A percentile compares a stretch with the other conserved stretches of the same genome.
phyloP scores from a whole-genome alignment of 2,888 invertebrate species.

The Macrosiphum euphorbiae region DNA sequence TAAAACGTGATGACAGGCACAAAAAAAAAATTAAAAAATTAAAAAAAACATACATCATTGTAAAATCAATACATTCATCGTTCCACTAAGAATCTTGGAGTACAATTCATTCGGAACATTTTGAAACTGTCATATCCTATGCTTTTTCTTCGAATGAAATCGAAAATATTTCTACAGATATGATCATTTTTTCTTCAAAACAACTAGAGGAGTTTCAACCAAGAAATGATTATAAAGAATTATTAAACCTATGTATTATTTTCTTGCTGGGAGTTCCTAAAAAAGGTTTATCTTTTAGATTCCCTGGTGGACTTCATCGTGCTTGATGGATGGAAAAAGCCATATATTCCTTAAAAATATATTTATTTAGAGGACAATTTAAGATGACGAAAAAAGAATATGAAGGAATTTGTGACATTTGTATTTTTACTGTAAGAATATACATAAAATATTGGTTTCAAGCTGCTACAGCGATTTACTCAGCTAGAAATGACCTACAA shows the following conservation, averaged over 20 bases:
- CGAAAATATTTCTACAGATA: no score
- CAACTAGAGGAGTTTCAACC: conserved; percentile 26
- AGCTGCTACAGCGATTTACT: background rate
- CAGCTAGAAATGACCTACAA: conserved; percentile 64
- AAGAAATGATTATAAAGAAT: conserved; percentile 58
- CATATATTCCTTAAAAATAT: conserved; percentile 47
- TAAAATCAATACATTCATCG: no score
- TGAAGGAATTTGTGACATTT: conserved; percentile 64
- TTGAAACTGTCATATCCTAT: no score
- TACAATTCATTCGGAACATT: no score
- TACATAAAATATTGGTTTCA: background rate
- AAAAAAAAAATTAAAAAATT: no score
- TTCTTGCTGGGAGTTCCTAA: background rate
- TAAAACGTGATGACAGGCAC: no score
- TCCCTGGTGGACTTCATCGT: conserved; percentile 68
- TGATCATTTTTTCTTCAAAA: background rate
- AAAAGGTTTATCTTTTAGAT: conserved; percentile 70
- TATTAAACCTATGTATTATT: conserved; percentile 28
- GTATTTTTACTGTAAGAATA: conserved; percentile 65
- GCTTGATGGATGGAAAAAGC: conserved; percentile 67
- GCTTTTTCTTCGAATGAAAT: no score
- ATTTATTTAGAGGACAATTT: conserved; percentile 36
- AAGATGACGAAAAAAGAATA: conserved; percentile 66
- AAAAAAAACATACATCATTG: no score
- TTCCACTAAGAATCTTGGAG: no score